These are phyloP conservation scores for Scyliorhinus canicula DNA, from an alignment of 2,797 vertebrate species.

Conservation along the genomic window DNA sequence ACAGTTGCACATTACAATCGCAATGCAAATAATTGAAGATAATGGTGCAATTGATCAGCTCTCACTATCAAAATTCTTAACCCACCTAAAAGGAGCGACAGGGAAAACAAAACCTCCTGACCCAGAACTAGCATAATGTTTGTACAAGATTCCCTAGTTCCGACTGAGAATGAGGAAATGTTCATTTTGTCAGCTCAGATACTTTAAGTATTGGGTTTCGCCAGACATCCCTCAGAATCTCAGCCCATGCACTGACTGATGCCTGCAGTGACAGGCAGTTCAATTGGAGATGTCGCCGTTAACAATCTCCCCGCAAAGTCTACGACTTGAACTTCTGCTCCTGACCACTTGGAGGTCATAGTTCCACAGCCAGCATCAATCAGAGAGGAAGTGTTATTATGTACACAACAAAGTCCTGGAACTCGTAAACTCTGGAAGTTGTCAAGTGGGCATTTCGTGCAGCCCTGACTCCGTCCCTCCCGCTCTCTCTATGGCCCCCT, in stretches of 20 bases:
- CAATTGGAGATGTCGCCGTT: slow-evolving; percentile 46
- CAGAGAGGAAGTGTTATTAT: slow-evolving; percentile 56
- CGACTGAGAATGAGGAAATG: slow-evolving; percentile 26
- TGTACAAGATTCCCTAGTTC: slow-evolving; percentile 27
- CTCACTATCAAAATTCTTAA: neutral
- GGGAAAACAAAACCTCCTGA: neutral
- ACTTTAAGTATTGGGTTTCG: slow-evolving; percentile 33
- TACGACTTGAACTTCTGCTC: slow-evolving; percentile 55
- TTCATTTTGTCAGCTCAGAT: slow-evolving; percentile 13
- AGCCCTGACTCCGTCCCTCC: neutral
- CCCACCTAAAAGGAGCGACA: neutral
- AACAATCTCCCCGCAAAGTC: slow-evolving; percentile 41
- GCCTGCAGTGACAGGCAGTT: slow-evolving; percentile 50
- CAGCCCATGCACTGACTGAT: slow-evolving; percentile 46
- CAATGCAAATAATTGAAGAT: neutral
- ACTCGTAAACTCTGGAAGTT: slow-evolving; percentile 39
- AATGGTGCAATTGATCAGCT: neutral
- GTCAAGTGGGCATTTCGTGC: slow-evolving; percentile 28
- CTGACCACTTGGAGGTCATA: slow-evolving; percentile 57
- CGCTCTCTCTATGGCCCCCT: neutral
- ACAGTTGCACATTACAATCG: neutral
- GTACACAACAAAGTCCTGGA: slow-evolving; percentile 40
- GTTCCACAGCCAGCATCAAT: slow-evolving; percentile 53
- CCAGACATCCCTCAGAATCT: slow-evolving; percentile 42
- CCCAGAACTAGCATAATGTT: slow-evolving; percentile 8